A percentile compares a stretch with the other conserved stretches of the same genome.
Evolutionary conservation across 2,113 vertebrate species (phyloP).

Genomic region (Passer domesticus): DNA sequence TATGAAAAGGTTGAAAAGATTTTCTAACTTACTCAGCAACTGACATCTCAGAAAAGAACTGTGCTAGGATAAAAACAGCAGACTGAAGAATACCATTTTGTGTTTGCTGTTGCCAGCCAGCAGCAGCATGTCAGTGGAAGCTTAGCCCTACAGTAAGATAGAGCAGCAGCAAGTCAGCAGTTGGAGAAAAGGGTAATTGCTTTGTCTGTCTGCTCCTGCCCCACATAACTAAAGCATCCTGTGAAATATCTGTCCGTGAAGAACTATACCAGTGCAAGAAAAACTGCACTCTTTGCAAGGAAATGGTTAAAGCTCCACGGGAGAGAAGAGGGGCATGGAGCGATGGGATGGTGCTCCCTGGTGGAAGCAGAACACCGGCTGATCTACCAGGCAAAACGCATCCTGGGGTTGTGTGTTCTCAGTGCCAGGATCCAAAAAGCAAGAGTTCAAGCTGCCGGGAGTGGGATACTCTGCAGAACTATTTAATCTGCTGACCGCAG

Average conservation of each 20-base stretch:
- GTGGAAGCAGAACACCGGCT: not conserved
- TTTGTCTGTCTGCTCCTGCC: not conserved
- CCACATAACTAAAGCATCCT: not conserved
- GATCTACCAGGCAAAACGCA: not conserved
- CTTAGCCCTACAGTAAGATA: rapidly evolving
- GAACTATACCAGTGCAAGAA: not conserved
- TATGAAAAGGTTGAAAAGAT: not conserved
- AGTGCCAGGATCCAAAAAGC: not conserved
- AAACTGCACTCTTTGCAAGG: rapidly evolving
- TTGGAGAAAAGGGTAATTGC: not conserved
- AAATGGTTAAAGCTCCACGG: not conserved
- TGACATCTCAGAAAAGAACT: not conserved
- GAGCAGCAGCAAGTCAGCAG: not conserved
- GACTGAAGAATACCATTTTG: not conserved
- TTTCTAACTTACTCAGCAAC: not conserved
- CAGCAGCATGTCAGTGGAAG: not conserved
- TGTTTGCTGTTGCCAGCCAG: not conserved
- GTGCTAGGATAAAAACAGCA: not conserved
- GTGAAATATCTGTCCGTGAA: not conserved
- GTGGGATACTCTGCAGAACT: not conserved
- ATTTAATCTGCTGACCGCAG: not conserved
- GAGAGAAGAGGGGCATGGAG: not conserved
- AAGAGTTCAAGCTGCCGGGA: not conserved
- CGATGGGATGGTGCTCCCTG: constrained; percentile 49
- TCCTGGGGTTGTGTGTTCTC: rapidly evolving